Conservation (phyloP, 2,113 vertebrate species). For the Rallus limicola region DNA sequence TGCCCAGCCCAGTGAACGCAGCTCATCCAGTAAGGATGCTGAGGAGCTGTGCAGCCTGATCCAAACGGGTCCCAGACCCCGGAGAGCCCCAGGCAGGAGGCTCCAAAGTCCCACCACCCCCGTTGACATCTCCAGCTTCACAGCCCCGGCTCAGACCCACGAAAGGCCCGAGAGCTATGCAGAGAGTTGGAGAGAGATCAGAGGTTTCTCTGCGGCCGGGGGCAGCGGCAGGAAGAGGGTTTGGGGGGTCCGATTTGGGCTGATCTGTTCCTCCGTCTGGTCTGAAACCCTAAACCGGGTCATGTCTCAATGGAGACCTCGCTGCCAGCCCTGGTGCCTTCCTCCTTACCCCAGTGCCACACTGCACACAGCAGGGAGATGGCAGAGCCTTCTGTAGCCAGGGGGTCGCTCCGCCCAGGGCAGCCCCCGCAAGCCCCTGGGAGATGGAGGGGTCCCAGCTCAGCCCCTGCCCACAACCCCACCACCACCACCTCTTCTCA, state of each 20-base stretch:
- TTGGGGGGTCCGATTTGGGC: background rate
- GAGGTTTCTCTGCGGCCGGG: background rate
- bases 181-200: conserved; percentile 40
- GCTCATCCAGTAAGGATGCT: accelerated
- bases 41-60: accelerated
- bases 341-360: background rate
- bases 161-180: background rate
- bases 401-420: background rate
- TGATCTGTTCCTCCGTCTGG: background rate
- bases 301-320: background rate
- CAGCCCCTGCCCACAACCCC: background rate
- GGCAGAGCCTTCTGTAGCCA: background rate
- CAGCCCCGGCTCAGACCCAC: background rate
- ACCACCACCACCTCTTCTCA: accelerated
- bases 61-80: accelerated
- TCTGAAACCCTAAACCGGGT: conserved; percentile 10
- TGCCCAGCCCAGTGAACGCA: accelerated
- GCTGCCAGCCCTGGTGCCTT: background rate
- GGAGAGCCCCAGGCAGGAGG: background rate
- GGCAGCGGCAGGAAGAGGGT: conserved; percentile 11
- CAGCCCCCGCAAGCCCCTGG: accelerated
- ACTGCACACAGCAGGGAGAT: background rate
- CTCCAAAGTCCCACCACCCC: background rate
- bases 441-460: background rate
- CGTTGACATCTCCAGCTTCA: background rate